Base-by-base conservation (phyloP, 1,140 invertebrate genomes). In the Steinernema khuongi region DNA sequence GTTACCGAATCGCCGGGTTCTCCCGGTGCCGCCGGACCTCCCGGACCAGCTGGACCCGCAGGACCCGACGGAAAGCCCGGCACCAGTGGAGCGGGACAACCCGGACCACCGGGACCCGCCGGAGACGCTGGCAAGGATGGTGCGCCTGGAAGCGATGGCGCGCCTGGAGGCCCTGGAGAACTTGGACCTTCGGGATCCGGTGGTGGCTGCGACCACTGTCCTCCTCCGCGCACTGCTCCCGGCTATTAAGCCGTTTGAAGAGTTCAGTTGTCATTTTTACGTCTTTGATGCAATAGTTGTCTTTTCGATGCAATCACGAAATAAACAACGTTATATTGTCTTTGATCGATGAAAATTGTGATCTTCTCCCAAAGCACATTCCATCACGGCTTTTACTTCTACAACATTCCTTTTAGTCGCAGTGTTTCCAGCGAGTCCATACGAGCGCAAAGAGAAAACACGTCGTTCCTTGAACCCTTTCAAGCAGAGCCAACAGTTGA, bases 51-150 rank as follows among this genome's bases (percentile, higher is more conserved):
- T 28, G 74, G 78, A 43, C 71, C 74, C 31, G 70, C 78, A 43
- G 77, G 78, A 60, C 75, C 75, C 18, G 73, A 68, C 17, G 75
- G 75, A 74, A 77, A 72, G 41, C 71, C 74, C 32, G 74, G 74
- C 71, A 29, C 43, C n/a, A 33, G 44, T 2, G 72, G 75, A 43
- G 32, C 75, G 17, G 72, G 72, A 29, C 32, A 71, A 28, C 76
- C 76, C 31, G 73, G 73, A 28, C 70, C 78, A 50, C 70, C 78
- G n/a, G 74, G 76, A 31, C 70, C 68, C 22, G 74, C 74, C 26
- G 76, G 75, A 31, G 60, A 67, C 14, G 67, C 76, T 72, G 76
- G 76, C 68, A 41, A 50, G 31, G 67, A 74, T 44, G 74, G 74
- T 31, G 36, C 70, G 11, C 70, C 74, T 22, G 76, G 76, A 69